A percentile compares a stretch with the other conserved stretches of the same genome.
Conservation (phyloP, 2,113 vertebrate species). For the Scortum barcoo region DNA sequence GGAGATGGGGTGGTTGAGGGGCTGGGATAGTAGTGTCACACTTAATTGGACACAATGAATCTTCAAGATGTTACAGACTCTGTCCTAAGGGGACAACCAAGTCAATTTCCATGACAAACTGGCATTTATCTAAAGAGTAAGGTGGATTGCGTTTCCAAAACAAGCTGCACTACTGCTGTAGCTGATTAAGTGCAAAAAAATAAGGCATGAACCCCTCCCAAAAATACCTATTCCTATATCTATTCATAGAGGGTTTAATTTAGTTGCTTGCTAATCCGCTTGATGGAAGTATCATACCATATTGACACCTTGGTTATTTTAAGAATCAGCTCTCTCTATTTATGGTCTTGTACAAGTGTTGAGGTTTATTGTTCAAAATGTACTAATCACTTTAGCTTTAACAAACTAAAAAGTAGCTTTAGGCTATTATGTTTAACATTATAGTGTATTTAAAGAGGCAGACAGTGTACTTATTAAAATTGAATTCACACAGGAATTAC, state of each 20-base stretch:
- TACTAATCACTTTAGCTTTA: background rate
- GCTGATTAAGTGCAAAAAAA: background rate
- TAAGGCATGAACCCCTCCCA: background rate
- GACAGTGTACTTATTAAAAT: no score
- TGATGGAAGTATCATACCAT: background rate
- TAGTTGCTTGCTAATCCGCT: background rate
- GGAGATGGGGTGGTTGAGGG: background rate
- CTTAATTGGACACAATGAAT: background rate
- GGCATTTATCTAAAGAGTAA: background rate
- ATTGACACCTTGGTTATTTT: background rate
- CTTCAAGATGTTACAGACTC: background rate
- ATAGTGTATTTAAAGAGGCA: no score
- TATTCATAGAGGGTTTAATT: background rate
- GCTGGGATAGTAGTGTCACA: slow-evolving; percentile 3
- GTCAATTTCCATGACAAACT: background rate
- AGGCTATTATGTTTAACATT: background rate
- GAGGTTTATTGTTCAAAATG: background rate
- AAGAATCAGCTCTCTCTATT: background rate
- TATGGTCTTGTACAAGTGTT: background rate
- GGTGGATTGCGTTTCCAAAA: background rate
- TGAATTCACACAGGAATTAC: slow-evolving; percentile 31
- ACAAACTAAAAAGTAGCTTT: background rate
- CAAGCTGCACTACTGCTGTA: background rate
- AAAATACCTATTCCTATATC: no score
- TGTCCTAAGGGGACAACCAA: background rate